Evolutionary conservation across 2,113 vertebrate genomes (phyloP).

Genomic region (Brienomyrus brachyistius): DNA sequence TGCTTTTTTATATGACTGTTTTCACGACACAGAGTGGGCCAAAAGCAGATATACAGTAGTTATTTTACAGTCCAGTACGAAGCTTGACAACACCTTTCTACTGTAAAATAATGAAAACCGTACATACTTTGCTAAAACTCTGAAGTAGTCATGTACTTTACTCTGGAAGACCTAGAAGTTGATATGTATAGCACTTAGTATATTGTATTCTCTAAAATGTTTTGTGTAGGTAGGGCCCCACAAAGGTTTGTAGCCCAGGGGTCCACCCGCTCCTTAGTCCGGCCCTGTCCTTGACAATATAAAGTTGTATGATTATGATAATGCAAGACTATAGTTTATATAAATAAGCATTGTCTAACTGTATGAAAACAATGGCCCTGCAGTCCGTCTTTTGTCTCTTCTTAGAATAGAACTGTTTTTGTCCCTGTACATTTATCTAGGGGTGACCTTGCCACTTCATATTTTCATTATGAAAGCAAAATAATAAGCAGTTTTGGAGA

Average conservation of each 20-base stretch:
- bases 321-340: not conserved
- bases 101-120: not conserved
- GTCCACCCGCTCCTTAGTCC: not conserved
- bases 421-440: constrained; percentile 6
- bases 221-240: not conserved
- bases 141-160: not conserved
- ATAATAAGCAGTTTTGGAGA: constrained; percentile 50
- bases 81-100: too few relatives aligned
- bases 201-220: not conserved
- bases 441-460: constrained; percentile 55
- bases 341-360: not conserved
- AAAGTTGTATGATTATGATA: not conserved
- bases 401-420: not conserved
- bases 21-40: not conserved
- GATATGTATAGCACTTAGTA: not conserved
- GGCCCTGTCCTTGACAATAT: not conserved
- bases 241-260: not conserved
- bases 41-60: too few relatives aligned
- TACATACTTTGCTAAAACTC: not conserved
- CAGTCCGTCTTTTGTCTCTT: not conserved
- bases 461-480: constrained; percentile 52
- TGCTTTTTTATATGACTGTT: not conserved
- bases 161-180: not conserved
- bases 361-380: not conserved
- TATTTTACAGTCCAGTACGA: too few relatives aligned